A percentile compares a stretch with the other conserved stretches of the same genome.
phyloP scores from a whole-genome alignment of 2,797 vertebrate genomes.

The Hoplostethus atlanticus region DNA sequence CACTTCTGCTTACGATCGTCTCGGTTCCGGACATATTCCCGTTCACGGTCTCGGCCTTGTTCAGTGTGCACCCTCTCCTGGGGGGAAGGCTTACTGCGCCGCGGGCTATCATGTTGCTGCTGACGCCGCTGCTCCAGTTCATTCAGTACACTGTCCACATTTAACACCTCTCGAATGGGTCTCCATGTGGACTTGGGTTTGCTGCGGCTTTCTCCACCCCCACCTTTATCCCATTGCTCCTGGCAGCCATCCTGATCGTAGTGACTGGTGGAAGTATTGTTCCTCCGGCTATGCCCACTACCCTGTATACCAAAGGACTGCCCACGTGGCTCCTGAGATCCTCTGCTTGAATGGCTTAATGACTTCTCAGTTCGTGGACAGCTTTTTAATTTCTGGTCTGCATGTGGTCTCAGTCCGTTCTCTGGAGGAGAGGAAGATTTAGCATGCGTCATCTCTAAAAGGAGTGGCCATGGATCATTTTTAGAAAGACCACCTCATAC shows the following conservation, averaged over 20 bases:
- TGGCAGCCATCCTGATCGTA: conserved; percentile 84
- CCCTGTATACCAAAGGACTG: conserved; percentile 55
- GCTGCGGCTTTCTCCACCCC: conserved; percentile 76
- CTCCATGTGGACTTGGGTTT: conserved; percentile 90
- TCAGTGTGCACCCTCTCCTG: conserved; percentile 73
- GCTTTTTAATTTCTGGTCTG: conserved; percentile 83
- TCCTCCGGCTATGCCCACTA: conserved; percentile 58
- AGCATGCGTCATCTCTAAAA: conserved; percentile 73
- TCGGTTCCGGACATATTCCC: conserved; percentile 71
- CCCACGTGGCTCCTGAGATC: conserved; percentile 75
- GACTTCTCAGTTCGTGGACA: conserved; percentile 79
- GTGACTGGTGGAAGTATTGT: conserved; percentile 66
- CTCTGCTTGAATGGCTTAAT: conserved; percentile 74
- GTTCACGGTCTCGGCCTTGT: conserved; percentile 58
- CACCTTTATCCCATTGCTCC: conserved; percentile 87
- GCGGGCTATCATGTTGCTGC: conserved; percentile 86
- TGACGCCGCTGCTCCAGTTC: conserved; percentile 89
- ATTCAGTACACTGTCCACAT: conserved; percentile 94
- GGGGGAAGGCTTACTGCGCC: conserved; percentile 71
- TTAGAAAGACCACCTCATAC: not conserved
- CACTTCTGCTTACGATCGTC: conserved; percentile 89
- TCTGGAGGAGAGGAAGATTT: conserved; percentile 79
- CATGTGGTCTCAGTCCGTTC: conserved; percentile 79
- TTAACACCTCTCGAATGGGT: conserved; percentile 93
- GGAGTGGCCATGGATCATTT: conserved; percentile 32